Base-by-base conservation (phyloP, 2,113 vertebrate genomes). In the Fulmarus glacialis region DNA sequence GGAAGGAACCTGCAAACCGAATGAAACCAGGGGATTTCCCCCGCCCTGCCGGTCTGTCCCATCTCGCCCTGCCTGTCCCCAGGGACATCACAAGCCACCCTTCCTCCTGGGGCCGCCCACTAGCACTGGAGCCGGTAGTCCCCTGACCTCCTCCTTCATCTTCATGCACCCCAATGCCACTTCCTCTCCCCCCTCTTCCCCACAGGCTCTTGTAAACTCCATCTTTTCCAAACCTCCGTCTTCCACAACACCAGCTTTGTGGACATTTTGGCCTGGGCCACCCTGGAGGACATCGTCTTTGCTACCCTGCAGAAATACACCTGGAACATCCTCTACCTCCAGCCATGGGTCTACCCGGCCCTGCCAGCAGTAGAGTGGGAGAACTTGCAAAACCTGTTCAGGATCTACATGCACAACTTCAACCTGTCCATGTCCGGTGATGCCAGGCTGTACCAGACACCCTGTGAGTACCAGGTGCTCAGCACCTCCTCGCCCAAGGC, bases 371-470 rank as follows among this genome's bases (percentile, higher is more conserved):
- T 16, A 53, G 67, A 92, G 45, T 87, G 90, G 67, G 13, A 67
- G 2, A 53, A 53, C 45, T 24, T 91, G 53, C 3, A 67, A 32
- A 81, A 87, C 13, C 24, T 92, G 3, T 92, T 92, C n/a, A 42
- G 14, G 11, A 0, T 32, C 60, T 87, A 81, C 6, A 0, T 22
- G 11, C 29, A 68, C 13, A 36, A 74, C 40, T 8, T 92, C 14
- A 3, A 32, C n/a, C 52, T 42, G 34, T 22, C 11, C n/a, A 2
- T 87, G 13, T 18, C 20, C 0, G 1, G 2, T 13, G 75, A 87
- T 47, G n/a, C n/a, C n/a, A 19, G 1, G 3, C 40, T 12, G 20
- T 47, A 15, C 82, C 59, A 73, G 29, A 67, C 3, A 91, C 15
- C 34, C 11, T 40, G 82, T 81, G n/a, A 87, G 68, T 87, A 92